These are phyloP conservation scores for Idaea biselata DNA, from an alignment of 2,888 invertebrate genomes.

Conservation along the genomic window DNA sequence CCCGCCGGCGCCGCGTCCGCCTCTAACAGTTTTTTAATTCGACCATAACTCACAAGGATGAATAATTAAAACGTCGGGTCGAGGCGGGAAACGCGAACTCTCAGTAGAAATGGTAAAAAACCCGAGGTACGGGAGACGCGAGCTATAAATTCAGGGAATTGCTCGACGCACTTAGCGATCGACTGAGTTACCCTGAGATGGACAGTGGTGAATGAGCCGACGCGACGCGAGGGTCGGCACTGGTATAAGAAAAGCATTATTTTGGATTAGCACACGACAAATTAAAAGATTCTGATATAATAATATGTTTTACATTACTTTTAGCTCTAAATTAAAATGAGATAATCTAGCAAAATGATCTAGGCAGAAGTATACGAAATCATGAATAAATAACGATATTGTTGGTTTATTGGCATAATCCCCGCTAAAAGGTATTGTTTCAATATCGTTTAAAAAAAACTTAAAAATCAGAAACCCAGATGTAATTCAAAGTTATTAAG, in stretches of 20 bases:
- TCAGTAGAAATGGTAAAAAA: conserved; percentile 56
- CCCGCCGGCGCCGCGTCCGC: conserved; percentile 72
- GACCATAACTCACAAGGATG: conserved; percentile 80
- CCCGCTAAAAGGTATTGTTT: no score
- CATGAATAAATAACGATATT: no score
- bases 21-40: conserved; percentile 82
- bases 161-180: conserved; percentile 73
- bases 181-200: conserved; percentile 35
- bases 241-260: neutral
- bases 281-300: no score
- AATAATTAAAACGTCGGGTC: conserved; percentile 79
- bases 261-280: no score
- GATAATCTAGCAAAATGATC: no score
- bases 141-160: conserved; percentile 72
- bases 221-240: neutral
- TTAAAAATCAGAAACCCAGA: no score
- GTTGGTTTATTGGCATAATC: no score
- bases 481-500: no score
- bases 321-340: no score
- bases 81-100: conserved; percentile 62
- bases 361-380: no score
- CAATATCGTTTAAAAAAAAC: no score
- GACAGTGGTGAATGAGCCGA: neutral
- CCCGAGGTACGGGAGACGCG: conserved; percentile 44
- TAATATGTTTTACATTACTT: no score